Evolutionary conservation across 2,888 invertebrate genomes (phyloP).

Genomic region (Pyralis farinalis): DNA sequence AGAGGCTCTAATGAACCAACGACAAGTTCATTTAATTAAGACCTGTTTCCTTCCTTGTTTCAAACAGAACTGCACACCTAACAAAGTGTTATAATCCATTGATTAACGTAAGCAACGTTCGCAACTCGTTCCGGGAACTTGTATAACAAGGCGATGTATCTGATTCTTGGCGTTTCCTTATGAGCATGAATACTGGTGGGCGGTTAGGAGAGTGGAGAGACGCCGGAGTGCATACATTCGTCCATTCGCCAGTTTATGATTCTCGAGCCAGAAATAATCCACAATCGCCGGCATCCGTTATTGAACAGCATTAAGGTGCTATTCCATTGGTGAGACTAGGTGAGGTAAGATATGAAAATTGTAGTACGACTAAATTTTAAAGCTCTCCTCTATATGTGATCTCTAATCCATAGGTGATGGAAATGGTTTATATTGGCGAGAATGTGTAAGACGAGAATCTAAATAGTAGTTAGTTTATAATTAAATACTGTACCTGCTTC

Average conservation of each 20-base stretch:
- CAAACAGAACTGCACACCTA: too few species aligned
- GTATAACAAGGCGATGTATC: conserved; percentile 33
- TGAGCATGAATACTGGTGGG: conserved; percentile 41
- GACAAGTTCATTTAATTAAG: background rate
- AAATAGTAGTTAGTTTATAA: too few species aligned
- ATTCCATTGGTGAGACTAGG: too few species aligned
- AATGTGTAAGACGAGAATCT: too few species aligned
- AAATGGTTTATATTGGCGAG: too few species aligned
- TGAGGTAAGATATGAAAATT: too few species aligned
- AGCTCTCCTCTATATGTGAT: too few species aligned
- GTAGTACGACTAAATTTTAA: too few species aligned
- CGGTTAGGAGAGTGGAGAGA: conserved; percentile 26
- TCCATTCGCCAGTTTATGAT: conserved; percentile 56
- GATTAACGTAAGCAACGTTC: too few species aligned
- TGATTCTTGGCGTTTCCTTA: conserved; percentile 52
- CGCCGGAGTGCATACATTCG: conserved; percentile 23
- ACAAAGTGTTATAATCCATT: too few species aligned
- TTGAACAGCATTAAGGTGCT: conserved; percentile 53
- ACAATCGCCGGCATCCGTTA: conserved; percentile 70
- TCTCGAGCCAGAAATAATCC: conserved; percentile 73
- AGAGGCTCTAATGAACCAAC: background rate
- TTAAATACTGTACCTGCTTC: too few species aligned
- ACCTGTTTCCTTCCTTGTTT: background rate
- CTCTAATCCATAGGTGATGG: too few species aligned
- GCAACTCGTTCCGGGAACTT: conserved; percentile 37